A percentile compares a stretch with the other conserved stretches of the same genome.
phyloP scores from a whole-genome alignment of 2,113 vertebrate genomes.

The Aspiorhynchus laticeps region DNA sequence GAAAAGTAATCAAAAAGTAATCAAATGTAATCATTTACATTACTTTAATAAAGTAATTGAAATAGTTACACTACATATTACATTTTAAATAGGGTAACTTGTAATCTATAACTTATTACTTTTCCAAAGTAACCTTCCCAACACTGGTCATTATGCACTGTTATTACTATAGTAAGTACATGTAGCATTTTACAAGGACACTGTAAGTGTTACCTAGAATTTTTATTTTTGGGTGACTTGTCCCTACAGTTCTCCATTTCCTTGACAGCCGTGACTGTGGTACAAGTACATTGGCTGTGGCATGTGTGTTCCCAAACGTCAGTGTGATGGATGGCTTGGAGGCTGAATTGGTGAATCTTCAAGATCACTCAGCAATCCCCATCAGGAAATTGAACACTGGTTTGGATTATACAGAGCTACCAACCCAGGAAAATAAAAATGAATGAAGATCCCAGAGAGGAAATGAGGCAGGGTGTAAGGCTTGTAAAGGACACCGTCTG shows the following conservation, averaged over 20 bases:
- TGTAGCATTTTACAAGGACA: not conserved
- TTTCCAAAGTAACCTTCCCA: too few relatives aligned
- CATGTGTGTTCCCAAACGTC: not conserved
- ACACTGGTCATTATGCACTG: not conserved
- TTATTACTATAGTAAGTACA: not conserved
- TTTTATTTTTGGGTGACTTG: conserved; percentile 9
- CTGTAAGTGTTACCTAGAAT: not conserved
- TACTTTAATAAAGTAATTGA: too few relatives aligned
- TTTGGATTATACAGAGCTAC: conserved; percentile 3
- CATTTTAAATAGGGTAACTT: too few relatives aligned
- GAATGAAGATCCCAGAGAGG: conserved; percentile 39
- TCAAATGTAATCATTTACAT: too few relatives aligned
- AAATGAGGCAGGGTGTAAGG: conserved; percentile 34
- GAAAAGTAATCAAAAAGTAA: too few relatives aligned
- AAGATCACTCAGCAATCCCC: conserved; percentile 30
- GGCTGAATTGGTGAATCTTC: conserved; percentile 15
- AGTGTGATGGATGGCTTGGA: conserved; percentile 42
- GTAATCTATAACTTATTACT: too few relatives aligned
- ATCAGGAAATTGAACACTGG: conserved; percentile 41
- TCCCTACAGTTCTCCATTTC: not conserved
- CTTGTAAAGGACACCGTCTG: conserved; percentile 28
- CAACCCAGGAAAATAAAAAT: conserved; percentile 46
- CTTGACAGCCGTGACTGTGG: not conserved
- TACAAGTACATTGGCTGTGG: not conserved
- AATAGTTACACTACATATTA: too few relatives aligned